Evolutionary conservation across 2,113 vertebrate genomes (phyloP).

Genomic region (Nestor notabilis): DNA sequence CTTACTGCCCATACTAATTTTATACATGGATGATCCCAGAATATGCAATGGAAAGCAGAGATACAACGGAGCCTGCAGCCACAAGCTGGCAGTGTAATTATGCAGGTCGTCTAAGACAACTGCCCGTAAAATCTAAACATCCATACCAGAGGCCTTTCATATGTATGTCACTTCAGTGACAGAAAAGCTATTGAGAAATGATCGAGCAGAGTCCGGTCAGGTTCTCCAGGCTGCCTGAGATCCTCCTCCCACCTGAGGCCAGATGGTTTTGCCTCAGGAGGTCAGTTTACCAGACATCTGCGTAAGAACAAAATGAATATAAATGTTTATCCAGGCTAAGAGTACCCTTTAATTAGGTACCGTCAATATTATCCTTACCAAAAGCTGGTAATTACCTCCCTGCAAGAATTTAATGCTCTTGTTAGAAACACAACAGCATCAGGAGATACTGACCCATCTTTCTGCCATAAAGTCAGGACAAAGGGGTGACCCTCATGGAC

Average conservation of each 20-base stretch:
- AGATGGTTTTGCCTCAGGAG: conserved; percentile 41
- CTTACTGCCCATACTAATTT: neutral
- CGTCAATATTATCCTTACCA: neutral
- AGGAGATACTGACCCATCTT: neutral
- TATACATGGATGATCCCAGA: neutral
- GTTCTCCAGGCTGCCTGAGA: neutral
- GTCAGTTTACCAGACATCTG: conserved; percentile 56
- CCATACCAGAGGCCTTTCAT: neutral
- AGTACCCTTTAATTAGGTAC: conserved; percentile 47
- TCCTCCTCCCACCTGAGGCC: conserved; percentile 41
- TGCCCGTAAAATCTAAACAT: neutral
- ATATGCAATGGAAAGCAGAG: neutral
- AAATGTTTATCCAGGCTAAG: conserved; percentile 43
- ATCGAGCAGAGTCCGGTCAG: neutral
- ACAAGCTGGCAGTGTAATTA: neutral
- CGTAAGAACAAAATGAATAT: conserved; percentile 37
- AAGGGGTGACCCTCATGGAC: neutral
- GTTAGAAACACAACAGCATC: neutral
- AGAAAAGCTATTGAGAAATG: neutral
- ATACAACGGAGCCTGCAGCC: neutral
- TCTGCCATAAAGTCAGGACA: neutral
- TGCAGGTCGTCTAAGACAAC: conserved; percentile 14
- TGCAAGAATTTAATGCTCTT: neutral
- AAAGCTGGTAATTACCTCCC: conserved; percentile 47
- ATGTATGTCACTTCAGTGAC: neutral